A percentile compares a stretch with the other conserved stretches of the same genome.
Evolutionary conservation across 1,140 invertebrate species (phyloP).

Genomic region (Saccostrea glomerata): DNA sequence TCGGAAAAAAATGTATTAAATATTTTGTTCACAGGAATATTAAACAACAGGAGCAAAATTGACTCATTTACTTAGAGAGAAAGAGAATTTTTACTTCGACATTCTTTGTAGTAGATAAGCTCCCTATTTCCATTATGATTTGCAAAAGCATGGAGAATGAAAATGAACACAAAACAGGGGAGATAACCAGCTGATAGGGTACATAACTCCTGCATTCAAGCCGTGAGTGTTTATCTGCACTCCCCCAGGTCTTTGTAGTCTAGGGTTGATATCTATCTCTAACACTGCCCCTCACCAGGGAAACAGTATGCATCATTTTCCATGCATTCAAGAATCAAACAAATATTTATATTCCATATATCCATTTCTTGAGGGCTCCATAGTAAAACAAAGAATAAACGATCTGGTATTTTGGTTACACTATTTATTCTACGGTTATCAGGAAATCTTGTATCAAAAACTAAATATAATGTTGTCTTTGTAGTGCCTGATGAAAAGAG

Average conservation of each 20-base stretch:
- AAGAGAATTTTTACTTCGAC: conserved; percentile 7
- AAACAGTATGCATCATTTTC: conserved; percentile 37
- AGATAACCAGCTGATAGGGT: conserved; percentile 30
- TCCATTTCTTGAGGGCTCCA: conserved; percentile 27
- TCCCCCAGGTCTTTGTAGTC: conserved; percentile 29
- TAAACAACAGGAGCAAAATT: conserved; percentile 25
- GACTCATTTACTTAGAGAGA: conserved; percentile 13
- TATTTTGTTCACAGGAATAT: neutral
- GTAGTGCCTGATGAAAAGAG: conserved; percentile 42
- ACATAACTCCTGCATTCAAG: conserved; percentile 33
- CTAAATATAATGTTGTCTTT: conserved; percentile 41
- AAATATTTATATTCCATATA: conserved; percentile 40
- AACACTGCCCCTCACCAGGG: conserved; percentile 29
- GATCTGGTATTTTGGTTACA: conserved; percentile 33
- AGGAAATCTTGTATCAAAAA: conserved; percentile 38
- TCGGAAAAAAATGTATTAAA: neutral
- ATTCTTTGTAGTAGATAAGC: conserved; percentile 21
- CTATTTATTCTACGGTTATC: conserved; percentile 35
- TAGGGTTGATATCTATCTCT: neutral
- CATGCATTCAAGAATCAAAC: conserved; percentile 26
- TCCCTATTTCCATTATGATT: neutral
- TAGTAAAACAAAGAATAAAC: conserved; percentile 41
- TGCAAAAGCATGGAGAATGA: conserved; percentile 35
- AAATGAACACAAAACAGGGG: conserved; percentile 34
- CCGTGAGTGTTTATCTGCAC: conserved; percentile 28